Base-by-base conservation (phyloP, 2,888 invertebrate species). In the Drosophila prolongata region DNA sequence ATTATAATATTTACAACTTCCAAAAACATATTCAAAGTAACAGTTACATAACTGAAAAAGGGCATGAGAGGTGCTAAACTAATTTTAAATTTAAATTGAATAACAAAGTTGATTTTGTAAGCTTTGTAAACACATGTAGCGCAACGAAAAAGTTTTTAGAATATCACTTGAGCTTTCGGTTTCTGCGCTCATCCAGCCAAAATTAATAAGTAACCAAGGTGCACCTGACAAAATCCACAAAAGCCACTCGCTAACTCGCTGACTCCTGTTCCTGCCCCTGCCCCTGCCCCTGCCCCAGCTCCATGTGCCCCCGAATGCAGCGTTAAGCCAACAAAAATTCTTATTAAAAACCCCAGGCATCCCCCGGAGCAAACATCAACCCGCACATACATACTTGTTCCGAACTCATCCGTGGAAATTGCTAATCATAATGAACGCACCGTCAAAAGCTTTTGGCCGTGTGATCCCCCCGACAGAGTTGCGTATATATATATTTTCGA, bases 341-440 rank as follows among this genome's bases (percentile, higher is more conserved):
- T 73, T 70, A 74, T 70, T 67, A 83, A 86, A 76, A 79, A 73
- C 66, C 60, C 53, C 76, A 54, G 59, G 62, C 35, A 16, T 44
- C 37, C 27, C 42, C 43, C 14, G 9, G 42, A 30, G 38, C 42
- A 53, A 35, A n/a, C 40, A 54, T 6, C 30, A 27, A 42, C 5
- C n/a, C 11, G 24, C 49, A 24, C 38, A 30, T n/a, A 38, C 42
- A 34, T 8, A 49, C 44, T 44, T 9, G 43, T 19, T 65, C 44
- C n/a, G 44, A 40, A 42, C 61, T 38, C 74, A 47, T 55, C 50
- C 50, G 24, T 57, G 58, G 44, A 67, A 66, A 52, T 64, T 66
- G 81, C 75, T 80, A 80, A 80, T 80, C 87, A 77, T 56, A 77
- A 79, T 72, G 64, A 68, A 68, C 72, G 64, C 68, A 57, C 71